Percentiles rank a stretch among this genome's conserved stretches.
Evolutionary conservation across 1,140 invertebrate species (phyloP).

Genomic region (Drosophila jambulina): DNA sequence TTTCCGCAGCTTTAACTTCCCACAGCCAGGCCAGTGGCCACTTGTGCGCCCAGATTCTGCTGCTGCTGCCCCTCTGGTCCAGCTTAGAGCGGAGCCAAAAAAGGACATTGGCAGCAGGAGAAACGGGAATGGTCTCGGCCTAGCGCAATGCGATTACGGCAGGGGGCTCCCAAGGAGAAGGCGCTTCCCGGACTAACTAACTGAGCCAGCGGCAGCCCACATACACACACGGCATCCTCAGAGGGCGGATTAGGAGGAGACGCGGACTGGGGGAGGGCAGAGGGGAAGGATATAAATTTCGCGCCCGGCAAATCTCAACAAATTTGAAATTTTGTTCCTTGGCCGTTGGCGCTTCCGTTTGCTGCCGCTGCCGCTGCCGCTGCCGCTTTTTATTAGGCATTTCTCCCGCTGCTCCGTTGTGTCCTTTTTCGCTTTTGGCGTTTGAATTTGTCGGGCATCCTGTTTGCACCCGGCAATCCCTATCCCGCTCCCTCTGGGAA

Average conservation of each 20-base stretch:
- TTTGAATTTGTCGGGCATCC: conserved; percentile 76
- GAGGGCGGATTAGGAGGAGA: conserved; percentile 30
- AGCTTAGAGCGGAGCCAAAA: conserved; percentile 17
- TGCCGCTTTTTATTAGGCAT: conserved; percentile 71
- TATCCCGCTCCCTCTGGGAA: conserved; percentile 3
- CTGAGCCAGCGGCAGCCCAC: conserved; percentile 34
- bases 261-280: not conserved
- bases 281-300: conserved; percentile 72
- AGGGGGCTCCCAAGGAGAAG: conserved; percentile 4
- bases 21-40: conserved; percentile 56
- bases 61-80: conserved; percentile 22
- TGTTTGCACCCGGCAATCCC: conserved; percentile 40
- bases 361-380: conserved; percentile 16
- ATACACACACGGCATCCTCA: conserved; percentile 34
- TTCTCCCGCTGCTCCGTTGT: conserved; percentile 41
- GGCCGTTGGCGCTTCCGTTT: conserved; percentile 72
- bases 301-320: conserved; percentile 79
- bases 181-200: conserved; percentile 29
- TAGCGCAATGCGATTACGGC: conserved; percentile 66
- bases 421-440: conserved; percentile 66
- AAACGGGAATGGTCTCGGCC: conserved; percentile 46
- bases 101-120: conserved; percentile 1
- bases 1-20: conserved; percentile 82
- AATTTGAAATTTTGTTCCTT: conserved; percentile 66
- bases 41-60: conserved; percentile 44